Evolutionary conservation across 1,140 invertebrate genomes (phyloP).

Genomic region (Anastrepha ludens): DNA sequence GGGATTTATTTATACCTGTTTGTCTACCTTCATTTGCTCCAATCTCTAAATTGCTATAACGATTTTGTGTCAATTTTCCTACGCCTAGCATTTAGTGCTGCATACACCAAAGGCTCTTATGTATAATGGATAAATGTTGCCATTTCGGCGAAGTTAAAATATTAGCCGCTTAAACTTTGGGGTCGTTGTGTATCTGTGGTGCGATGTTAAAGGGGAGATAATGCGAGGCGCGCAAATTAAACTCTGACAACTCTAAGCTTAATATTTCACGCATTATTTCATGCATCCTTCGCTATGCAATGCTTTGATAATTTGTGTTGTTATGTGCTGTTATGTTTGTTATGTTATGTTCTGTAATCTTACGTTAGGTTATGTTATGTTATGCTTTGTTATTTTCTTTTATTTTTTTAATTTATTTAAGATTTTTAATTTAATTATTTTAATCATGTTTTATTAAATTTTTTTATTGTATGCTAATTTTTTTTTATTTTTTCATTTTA

Average conservation of each 20-base stretch:
- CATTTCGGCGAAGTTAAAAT: not conserved
- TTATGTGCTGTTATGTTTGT: too few species aligned
- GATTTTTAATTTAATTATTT: too few species aligned
- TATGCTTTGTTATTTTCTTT: not conserved
- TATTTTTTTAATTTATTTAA: not conserved
- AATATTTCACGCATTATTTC: not conserved
- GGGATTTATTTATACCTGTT: not conserved
- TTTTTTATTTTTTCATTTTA: not conserved
- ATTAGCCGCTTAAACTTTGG: slow-evolving; percentile 19
- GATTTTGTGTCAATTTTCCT: slow-evolving; percentile 8
- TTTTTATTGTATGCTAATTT: not conserved
- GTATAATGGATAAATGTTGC: too few species aligned
- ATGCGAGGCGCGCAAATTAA: not conserved
- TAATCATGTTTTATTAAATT: not conserved
- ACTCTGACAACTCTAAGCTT: not conserved
- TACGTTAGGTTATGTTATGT: not conserved
- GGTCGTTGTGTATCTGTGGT: not conserved
- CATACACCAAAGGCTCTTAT: not conserved
- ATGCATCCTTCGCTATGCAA: not conserved
- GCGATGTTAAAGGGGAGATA: not conserved
- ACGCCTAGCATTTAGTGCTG: not conserved
- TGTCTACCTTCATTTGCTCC: slow-evolving; percentile 24
- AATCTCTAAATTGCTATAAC: slow-evolving; percentile 9
- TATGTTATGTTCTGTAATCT: too few species aligned
- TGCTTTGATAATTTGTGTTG: too few species aligned